phyloP scores from a whole-genome alignment of 1,140 invertebrate species.

The Drosophila kanapiae region DNA sequence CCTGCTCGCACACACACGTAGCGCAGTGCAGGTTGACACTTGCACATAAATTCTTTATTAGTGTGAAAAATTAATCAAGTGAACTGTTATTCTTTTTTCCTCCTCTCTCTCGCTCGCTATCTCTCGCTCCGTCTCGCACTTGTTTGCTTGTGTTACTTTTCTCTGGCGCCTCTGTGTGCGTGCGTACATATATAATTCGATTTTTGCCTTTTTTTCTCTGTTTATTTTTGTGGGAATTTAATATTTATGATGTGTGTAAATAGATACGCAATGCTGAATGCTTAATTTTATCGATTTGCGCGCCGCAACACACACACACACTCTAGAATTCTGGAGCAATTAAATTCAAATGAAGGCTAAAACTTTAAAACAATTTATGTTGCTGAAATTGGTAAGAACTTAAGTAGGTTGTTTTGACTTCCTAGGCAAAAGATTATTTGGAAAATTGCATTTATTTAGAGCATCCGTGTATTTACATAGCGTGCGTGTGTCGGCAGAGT shows the following conservation, averaged over 20 bases:
- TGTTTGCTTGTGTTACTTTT: conserved; percentile 37
- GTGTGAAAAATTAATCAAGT: conserved; percentile 82
- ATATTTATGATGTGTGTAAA: conserved; percentile 81
- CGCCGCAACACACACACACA: conserved; percentile 40
- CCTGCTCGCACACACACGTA: conserved; percentile 54
- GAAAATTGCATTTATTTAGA: too few relatives aligned
- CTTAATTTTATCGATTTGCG: conserved; percentile 75
- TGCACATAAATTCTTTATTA: conserved; percentile 82
- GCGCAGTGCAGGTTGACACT: conserved; percentile 78
- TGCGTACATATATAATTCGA: conserved; percentile 31
- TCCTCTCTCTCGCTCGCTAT: conserved; percentile 5
- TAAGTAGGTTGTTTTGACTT: too few relatives aligned
- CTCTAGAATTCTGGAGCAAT: conserved; percentile 22
- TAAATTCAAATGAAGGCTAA: background rate
- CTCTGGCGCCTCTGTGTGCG: conserved; percentile 20
- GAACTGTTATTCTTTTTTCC: conserved; percentile 54
- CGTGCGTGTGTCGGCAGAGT: too few relatives aligned
- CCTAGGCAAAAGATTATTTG: too few relatives aligned
- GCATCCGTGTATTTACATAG: too few relatives aligned
- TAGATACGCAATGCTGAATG: conserved; percentile 79
- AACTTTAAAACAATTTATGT: conserved; percentile 18
- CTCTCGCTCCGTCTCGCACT: conserved; percentile 26
- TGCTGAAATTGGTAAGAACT: background rate
- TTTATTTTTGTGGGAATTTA: conserved; percentile 69
- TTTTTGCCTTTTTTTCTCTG: conserved; percentile 36